A percentile compares a stretch with the other conserved stretches of the same genome.
Evolutionary conservation across 2,888 invertebrate genomes (phyloP).

Genomic region (Antheraea yamamai): DNA sequence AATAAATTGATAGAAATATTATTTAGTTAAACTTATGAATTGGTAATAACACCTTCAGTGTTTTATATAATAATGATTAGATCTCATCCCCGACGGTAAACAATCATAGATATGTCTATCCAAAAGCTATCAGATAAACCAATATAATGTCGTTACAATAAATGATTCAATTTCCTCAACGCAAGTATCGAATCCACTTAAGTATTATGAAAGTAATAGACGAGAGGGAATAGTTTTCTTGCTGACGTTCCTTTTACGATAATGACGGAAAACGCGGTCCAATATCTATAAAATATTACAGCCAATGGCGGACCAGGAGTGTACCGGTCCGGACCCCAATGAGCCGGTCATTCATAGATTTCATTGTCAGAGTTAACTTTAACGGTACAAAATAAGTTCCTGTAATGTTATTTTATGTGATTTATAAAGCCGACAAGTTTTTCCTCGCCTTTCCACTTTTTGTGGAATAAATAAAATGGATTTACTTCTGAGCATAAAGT

Average conservation of each 20-base stretch:
- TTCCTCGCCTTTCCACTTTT: slow-evolving; percentile 1
- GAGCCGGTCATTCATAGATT: slow-evolving; percentile 45
- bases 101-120: slow-evolving; percentile 67
- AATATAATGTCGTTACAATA: slow-evolving; percentile 77
- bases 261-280: slow-evolving; percentile 79
- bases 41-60: background rate
- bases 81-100: slow-evolving; percentile 42
- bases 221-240: slow-evolving; percentile 79
- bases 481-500: background rate
- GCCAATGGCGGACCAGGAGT: slow-evolving; percentile 35
- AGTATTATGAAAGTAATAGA: slow-evolving; percentile 81
- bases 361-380: slow-evolving; percentile 70
- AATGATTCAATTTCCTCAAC: slow-evolving; percentile 80
- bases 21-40: background rate
- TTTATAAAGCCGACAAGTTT: slow-evolving; percentile 3
- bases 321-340: slow-evolving; percentile 38
- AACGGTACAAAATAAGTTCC: slow-evolving; percentile 44
- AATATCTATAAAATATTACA: slow-evolving; percentile 79
- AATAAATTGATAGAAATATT: background rate
- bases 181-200: slow-evolving; percentile 79
- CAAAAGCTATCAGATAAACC: slow-evolving; percentile 75
- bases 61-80: slow-evolving; percentile 9
- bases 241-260: slow-evolving; percentile 81
- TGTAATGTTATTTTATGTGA: slow-evolving; percentile 32
- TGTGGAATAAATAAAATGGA: background rate